Evolutionary conservation across 2,888 invertebrate genomes (phyloP).

Genomic region (Lasioglossum marginatum): DNA sequence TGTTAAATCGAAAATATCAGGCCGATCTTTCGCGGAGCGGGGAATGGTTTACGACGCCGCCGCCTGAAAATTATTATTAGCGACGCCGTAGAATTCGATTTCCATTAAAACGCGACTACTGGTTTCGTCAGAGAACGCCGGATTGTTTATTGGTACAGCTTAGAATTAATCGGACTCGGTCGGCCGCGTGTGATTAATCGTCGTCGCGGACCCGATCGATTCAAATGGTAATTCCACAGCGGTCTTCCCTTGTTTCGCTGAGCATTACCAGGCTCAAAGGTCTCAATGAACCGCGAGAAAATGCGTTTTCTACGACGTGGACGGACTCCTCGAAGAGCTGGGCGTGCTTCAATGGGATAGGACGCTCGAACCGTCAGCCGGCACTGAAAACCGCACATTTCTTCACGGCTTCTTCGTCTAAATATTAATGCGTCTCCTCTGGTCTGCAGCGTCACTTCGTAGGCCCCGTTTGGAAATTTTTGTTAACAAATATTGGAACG

Average conservation of each 20-base stretch:
- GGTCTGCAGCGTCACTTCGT: not conserved
- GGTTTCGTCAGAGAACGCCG: not conserved
- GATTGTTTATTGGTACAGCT: slow-evolving; percentile 9
- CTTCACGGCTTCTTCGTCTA: not conserved
- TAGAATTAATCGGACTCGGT: not conserved
- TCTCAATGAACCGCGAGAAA: slow-evolving; percentile 9
- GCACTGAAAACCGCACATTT: not conserved
- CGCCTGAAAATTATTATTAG: not conserved
- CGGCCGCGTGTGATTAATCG: slow-evolving; percentile 29
- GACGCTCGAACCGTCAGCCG: not conserved
- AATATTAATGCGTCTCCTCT: not conserved
- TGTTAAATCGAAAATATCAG: slow-evolving; percentile 9
- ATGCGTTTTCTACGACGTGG: slow-evolving; percentile 14
- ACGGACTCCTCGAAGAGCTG: not conserved
- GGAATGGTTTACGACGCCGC: not conserved
- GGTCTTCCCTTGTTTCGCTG: slow-evolving; percentile 3
- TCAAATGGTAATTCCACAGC: slow-evolving; percentile 27
- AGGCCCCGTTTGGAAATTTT: not conserved
- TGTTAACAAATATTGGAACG: accelerated
- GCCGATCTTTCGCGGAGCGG: not conserved
- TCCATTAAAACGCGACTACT: not conserved
- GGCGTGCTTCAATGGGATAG: not conserved
- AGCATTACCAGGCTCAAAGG: slow-evolving; percentile 5
- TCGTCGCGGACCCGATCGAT: not conserved
- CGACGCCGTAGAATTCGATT: not conserved